Percentiles rank a stretch among this genome's conserved stretches.
phyloP scores from a whole-genome alignment of 2,113 vertebrate species.

The Pseudolaguvia tuberculata region DNA sequence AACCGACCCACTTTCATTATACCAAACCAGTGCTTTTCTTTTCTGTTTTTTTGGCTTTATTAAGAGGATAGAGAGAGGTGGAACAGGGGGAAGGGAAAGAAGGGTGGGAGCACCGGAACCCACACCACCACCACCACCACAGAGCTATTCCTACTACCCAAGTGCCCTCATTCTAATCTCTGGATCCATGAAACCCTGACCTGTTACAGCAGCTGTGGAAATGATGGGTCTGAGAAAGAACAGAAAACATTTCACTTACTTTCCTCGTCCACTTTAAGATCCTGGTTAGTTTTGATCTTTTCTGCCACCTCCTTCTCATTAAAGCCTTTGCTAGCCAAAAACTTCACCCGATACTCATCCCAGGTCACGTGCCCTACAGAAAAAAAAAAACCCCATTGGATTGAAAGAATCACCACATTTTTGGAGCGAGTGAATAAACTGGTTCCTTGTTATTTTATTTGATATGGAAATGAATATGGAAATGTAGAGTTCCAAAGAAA shows the following conservation, averaged over 20 bases:
- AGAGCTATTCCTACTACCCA: too few relatives aligned
- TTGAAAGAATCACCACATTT: neutral
- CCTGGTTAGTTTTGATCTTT: slow-evolving; percentile 85
- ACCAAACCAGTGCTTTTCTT: neutral
- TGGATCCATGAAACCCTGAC: neutral
- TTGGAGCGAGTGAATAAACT: too few relatives aligned
- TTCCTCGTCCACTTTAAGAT: slow-evolving; percentile 91
- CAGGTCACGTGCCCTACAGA: slow-evolving; percentile 82
- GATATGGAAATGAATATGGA: too few relatives aligned
- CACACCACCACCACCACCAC: too few relatives aligned
- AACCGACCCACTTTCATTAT: neutral
- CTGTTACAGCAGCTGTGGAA: neutral
- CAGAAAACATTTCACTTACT: slow-evolving; percentile 74
- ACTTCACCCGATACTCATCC: slow-evolving; percentile 92
- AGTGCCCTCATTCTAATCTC: neutral
- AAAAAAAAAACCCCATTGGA: neutral
- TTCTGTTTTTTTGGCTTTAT: too few relatives aligned
- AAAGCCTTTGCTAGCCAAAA: slow-evolving; percentile 92
- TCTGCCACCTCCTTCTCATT: slow-evolving; percentile 80
- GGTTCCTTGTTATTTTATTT: too few relatives aligned
- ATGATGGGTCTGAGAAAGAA: neutral
- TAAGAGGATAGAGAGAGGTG: too few relatives aligned
- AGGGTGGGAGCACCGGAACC: too few relatives aligned
- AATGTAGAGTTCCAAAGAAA: too few relatives aligned
- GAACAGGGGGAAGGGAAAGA: too few relatives aligned